These are phyloP conservation scores for Sternarchorhynchus goeldii DNA, from an alignment of 2,797 vertebrate genomes.

Conservation along the genomic window DNA sequence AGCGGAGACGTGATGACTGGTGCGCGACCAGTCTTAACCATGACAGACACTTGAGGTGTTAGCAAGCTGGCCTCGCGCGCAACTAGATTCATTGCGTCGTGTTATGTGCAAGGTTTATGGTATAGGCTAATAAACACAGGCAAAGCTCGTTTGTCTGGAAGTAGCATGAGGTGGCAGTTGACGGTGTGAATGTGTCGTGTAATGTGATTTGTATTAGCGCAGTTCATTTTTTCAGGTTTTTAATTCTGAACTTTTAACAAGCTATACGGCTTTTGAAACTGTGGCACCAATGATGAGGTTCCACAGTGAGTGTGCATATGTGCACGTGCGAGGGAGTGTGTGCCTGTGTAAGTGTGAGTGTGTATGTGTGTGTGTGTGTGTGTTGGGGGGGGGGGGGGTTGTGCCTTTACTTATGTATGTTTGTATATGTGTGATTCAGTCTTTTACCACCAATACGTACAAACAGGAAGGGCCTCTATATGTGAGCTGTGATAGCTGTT, in stretches of 20 bases:
- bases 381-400: conserved; percentile 9
- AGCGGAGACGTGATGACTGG: conserved; percentile 25
- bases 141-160: not conserved
- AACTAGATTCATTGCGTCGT: conserved; percentile 17
- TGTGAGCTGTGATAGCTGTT: conserved; percentile 46
- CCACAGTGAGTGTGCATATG: not conserved
- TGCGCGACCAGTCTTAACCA: conserved; percentile 19
- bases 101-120: conserved; percentile 1
- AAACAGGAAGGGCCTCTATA: conserved; percentile 19
- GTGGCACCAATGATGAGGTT: not conserved
- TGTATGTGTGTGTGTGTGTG: conserved; percentile 20
- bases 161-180: conserved; percentile 7
- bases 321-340: not conserved
- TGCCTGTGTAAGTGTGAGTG: not conserved
- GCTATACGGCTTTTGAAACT: not conserved
- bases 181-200: conserved; percentile 16
- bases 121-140: not conserved
- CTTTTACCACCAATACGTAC: conserved; percentile 39
- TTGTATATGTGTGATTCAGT: conserved; percentile 26
- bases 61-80: conserved; percentile 14
- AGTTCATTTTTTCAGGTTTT: conserved; percentile 7
- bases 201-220: conserved; percentile 21
- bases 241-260: conserved; percentile 7
- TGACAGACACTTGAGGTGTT: conserved; percentile 17
- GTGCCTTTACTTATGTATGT: conserved; percentile 1